Evolutionary conservation across 2,113 vertebrate genomes (phyloP), one percentile per base, ranked within the genome.

Genomic region (Rousettus leschenaultii): DNA sequence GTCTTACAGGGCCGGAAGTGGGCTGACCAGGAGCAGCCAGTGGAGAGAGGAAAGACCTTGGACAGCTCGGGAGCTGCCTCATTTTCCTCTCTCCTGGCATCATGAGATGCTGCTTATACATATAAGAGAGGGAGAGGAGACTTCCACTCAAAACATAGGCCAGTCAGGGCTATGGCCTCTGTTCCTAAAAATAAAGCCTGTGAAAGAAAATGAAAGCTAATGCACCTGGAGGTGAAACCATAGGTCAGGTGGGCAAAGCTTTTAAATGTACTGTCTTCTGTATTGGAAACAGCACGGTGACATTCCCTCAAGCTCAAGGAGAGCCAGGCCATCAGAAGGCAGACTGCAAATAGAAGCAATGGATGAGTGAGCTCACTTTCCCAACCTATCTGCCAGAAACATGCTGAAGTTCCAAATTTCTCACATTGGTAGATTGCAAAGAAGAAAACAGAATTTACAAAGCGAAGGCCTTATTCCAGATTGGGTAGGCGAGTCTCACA

Each of bases 191-290:
- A 94, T 96, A 96, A 96, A 94, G 86, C 45, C 89, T 51, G 70
- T 2, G 61, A 38, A 74, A 77, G 92, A 61, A 65, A 95, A 61
- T 43, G 94, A 84, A 73, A 68, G 89, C 94, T 96, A 96, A 97
- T 97, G 95, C 30, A 95, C 97, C 95, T 97, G 94, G 87, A 94
- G 95, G 94, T 96, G 96, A 86, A 87, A 53, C 65, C 75, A 80
- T 0, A 85, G 97, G 97, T 97, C 97, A 86, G 92, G 78, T 92
- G 94, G 83, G 93, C 91, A 83, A 94, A 91, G 93, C 95, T 97
- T 97, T 98, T 96, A 96, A 86, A 75, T 15, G 86, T 3, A 28
- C 89, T 22, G 59, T 84, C 91, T 83, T 73, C 79, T 19, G 40
- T 5, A 19, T 3, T 65, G 65, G 83, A 89, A 86, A 70, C 53